Conservation (phyloP, 2,888 invertebrate genomes). For the Caenorhabditis macrosperma region DNA sequence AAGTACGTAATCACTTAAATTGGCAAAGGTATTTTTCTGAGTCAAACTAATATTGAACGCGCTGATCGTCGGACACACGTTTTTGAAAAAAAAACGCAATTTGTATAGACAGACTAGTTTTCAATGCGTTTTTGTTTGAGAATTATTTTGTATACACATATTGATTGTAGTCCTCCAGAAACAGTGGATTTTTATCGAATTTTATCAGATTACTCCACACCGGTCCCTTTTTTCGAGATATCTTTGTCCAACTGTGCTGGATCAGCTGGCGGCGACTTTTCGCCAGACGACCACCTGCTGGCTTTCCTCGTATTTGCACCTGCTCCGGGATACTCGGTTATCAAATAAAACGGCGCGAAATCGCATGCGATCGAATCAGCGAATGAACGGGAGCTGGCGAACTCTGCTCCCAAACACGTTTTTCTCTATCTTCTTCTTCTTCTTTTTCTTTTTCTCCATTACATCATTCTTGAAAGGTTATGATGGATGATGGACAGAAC, state of each 20-base stretch:
- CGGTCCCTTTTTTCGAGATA: neutral
- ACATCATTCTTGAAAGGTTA: conserved; percentile 43
- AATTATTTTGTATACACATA: no score
- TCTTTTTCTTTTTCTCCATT: conserved; percentile 1
- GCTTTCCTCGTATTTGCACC: conserved; percentile 38
- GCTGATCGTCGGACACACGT: neutral
- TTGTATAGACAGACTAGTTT: neutral
- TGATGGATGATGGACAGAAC: conserved; percentile 19
- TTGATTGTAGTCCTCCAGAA: no score
- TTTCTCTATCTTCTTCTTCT: conserved; percentile 1
- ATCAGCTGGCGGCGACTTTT: neutral
- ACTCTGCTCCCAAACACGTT: conserved; percentile 2
- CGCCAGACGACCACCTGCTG: conserved; percentile 32
- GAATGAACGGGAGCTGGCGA: neutral
- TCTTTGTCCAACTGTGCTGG: conserved; percentile 5
- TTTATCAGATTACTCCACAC: no score
- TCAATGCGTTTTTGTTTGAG: no score
- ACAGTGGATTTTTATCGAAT: neutral
- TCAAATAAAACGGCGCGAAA: conserved; percentile 22
- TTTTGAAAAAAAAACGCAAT: neutral
- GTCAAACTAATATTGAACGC: neutral
- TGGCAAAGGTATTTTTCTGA: conserved; percentile 3
- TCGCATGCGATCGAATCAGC: neutral
- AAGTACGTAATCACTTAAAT: neutral
- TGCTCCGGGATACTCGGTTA: conserved; percentile 39